Percentiles rank a stretch among this genome's conserved stretches.
Conservation (phyloP, 1,140 invertebrate species). For the Mya arenaria region DNA sequence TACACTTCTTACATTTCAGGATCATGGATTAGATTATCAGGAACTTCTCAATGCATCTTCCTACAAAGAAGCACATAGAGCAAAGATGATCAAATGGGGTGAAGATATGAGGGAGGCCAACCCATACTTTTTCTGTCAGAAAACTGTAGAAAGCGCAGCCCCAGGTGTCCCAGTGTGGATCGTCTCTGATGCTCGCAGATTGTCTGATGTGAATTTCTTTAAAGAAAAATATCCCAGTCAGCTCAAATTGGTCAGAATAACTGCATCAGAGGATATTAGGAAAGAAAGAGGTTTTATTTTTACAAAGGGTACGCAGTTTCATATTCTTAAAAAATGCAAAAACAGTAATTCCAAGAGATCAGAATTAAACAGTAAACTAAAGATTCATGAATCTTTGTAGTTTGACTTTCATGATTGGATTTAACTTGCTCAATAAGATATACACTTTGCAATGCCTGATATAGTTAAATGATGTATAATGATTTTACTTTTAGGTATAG, state of each 20-base stretch:
- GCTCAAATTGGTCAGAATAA: conserved; percentile 87
- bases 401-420: too few species aligned
- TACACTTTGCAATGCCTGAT: too few species aligned
- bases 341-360: too few species aligned
- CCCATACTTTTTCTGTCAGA: conserved; percentile 93
- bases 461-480: too few species aligned
- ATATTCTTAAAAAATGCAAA: too few species aligned
- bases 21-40: conserved; percentile 88
- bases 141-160: conserved; percentile 70
- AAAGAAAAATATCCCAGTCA: conserved; percentile 84
- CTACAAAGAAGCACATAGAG: conserved; percentile 94
- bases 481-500: too few species aligned
- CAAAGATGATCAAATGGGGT: conserved; percentile 96
- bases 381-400: too few species aligned
- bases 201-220: conserved; percentile 94
- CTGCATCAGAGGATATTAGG: conserved; percentile 86
- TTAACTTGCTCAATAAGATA: too few species aligned
- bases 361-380: too few species aligned
- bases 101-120: conserved; percentile 90
- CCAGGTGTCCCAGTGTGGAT: conserved; percentile 87
- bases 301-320: conserved; percentile 78
- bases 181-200: conserved; percentile 93
- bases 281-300: conserved; percentile 90
- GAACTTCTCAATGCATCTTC: conserved; percentile 87
- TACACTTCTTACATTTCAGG: too few species aligned